Percentiles rank a stretch among this genome's conserved stretches.
phyloP scores from a whole-genome alignment of 2,888 invertebrate species.

The Barypeithes pellucidus region DNA sequence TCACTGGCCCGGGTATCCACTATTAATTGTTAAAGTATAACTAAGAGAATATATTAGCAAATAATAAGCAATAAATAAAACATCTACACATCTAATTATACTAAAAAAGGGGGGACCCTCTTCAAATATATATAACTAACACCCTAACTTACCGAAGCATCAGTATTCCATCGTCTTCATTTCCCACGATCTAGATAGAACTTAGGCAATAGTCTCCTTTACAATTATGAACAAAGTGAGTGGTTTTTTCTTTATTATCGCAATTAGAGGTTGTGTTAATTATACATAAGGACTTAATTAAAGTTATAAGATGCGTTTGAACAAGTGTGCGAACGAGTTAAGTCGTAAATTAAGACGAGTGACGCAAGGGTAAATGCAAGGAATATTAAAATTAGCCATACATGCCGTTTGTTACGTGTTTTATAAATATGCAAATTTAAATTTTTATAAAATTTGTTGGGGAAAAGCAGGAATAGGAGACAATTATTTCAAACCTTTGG shows the following conservation, averaged over 20 bases:
- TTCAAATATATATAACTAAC: slow-evolving; percentile 7
- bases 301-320: not conserved
- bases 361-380: not conserved
- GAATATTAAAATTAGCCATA: too few species aligned
- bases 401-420: too few species aligned
- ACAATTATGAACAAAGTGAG: slow-evolving; percentile 32
- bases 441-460: too few species aligned
- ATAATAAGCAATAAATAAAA: not conserved
- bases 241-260: slow-evolving; percentile 4
- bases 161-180: not conserved
- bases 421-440: too few species aligned
- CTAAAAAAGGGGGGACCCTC: not conserved
- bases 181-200: slow-evolving; percentile 15
- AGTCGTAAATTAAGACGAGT: not conserved
- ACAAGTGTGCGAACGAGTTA: not conserved
- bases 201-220: not conserved
- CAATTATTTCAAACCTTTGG: too few species aligned
- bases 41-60: not conserved
- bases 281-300: not conserved
- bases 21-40: not conserved
- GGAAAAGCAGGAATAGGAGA: too few species aligned
- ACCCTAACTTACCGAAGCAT: not conserved
- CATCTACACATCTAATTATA: not conserved
- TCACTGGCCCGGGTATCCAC: too few species aligned
- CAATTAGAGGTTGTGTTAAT: not conserved